phyloP scores from a whole-genome alignment of 2,797 vertebrate species.

The Basileuterus tristriatus region DNA sequence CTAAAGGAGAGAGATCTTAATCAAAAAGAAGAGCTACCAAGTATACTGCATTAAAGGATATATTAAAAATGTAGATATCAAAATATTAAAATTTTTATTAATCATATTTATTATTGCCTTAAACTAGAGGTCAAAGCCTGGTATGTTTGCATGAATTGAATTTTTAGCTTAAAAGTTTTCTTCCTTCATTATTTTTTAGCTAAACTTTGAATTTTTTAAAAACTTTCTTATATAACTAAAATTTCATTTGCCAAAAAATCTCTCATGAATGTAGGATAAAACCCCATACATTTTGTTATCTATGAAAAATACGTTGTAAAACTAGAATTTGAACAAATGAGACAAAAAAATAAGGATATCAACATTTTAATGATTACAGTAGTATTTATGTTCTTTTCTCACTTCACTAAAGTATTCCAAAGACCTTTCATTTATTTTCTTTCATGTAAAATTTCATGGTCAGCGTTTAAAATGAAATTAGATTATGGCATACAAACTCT shows the following conservation, averaged over 20 bases:
- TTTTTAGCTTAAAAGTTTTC: neutral
- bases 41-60: neutral
- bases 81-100: neutral
- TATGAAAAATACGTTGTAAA: neutral
- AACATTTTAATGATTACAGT: neutral
- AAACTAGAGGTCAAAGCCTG: neutral
- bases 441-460: neutral
- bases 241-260: neutral
- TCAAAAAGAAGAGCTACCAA: neutral
- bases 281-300: accelerated
- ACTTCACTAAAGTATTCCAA: neutral
- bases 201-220: neutral
- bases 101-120: neutral
- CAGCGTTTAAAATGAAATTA: neutral
- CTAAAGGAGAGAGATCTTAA: neutral
- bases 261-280: neutral
- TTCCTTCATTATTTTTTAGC: neutral
- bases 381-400: neutral
- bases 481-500: neutral
- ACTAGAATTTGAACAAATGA: neutral
- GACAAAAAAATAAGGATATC: neutral
- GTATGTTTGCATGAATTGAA: neutral
- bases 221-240: neutral
- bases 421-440: neutral
- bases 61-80: neutral